phyloP scores from a whole-genome alignment of 2,888 invertebrate genomes.

The Caenorhabditis sulstoni region DNA sequence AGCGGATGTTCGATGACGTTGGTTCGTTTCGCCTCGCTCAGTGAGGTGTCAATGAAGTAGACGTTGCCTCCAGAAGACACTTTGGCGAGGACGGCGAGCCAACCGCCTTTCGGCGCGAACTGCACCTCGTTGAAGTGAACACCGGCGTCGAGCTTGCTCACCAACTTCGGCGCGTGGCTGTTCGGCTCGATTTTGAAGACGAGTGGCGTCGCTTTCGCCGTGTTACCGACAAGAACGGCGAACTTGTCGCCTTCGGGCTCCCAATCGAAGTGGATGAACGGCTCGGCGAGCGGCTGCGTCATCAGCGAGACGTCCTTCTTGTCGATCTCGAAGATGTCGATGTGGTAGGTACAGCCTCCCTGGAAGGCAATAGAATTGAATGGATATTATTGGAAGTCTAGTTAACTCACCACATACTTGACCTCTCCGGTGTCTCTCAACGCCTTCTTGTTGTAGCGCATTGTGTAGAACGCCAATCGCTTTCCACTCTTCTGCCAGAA shows the following conservation, averaged over 20 bases:
- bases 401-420: slow-evolving; percentile 88
- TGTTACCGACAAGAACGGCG: slow-evolving; percentile 91
- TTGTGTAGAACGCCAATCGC: slow-evolving; percentile 96
- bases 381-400: too few species aligned
- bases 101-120: slow-evolving; percentile 83
- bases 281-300: slow-evolving; percentile 92
- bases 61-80: slow-evolving; percentile 76
- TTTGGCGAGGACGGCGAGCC: slow-evolving; percentile 81
- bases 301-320: slow-evolving; percentile 94
- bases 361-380: slow-evolving; percentile 10
- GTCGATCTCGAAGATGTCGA: slow-evolving; percentile 97
- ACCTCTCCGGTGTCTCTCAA: slow-evolving; percentile 89
- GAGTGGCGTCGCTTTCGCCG: slow-evolving; percentile 75
- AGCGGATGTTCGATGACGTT: slow-evolving; percentile 72
- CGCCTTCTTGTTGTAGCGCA: slow-evolving; percentile 88
- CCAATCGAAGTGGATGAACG: slow-evolving; percentile 91
- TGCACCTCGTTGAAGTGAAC: slow-evolving; percentile 75
- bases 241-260: slow-evolving; percentile 97
- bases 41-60: slow-evolving; percentile 77
- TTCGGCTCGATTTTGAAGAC: slow-evolving; percentile 76
- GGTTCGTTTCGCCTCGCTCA: slow-evolving; percentile 72
- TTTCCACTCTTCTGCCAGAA: slow-evolving; percentile 95
- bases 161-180: slow-evolving; percentile 73
- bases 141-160: slow-evolving; percentile 77
- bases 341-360: slow-evolving; percentile 94